phyloP scores from a whole-genome alignment of 2,113 vertebrate species.

The Eclectus roratus region DNA sequence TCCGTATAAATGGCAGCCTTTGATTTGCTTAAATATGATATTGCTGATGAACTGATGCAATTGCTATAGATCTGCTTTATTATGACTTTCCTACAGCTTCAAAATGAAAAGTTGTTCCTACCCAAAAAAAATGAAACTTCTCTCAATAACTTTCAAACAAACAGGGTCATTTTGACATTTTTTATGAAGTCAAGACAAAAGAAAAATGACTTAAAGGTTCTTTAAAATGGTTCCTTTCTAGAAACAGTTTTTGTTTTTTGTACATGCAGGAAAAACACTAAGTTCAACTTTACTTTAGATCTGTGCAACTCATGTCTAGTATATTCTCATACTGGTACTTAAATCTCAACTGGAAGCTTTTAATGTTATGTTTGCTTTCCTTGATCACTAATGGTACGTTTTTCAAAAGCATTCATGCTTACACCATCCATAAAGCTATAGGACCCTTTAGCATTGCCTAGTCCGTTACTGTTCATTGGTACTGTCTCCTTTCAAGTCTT shows the following conservation, averaged over 20 bases:
- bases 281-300: neutral
- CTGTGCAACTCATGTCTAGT: fast-evolving
- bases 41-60: neutral
- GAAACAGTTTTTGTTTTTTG: neutral
- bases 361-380: neutral
- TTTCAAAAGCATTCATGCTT: neutral
- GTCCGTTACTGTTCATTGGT: neutral
- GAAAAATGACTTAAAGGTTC: neutral
- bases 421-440: neutral
- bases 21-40: neutral
- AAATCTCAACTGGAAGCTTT: neutral
- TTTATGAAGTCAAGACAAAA: neutral
- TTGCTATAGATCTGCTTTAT: neutral
- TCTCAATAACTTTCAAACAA: neutral
- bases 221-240: neutral
- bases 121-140: neutral
- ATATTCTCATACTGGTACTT: neutral
- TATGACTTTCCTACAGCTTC: neutral
- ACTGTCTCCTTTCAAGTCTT: neutral
- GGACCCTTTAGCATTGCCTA: neutral
- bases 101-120: neutral
- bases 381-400: fast-evolving
- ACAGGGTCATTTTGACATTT: fast-evolving
- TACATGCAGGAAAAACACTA: neutral
- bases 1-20: neutral